Evolutionary conservation across 2,113 vertebrate genomes (phyloP).

Genomic region (Plestiodon gilberti): DNA sequence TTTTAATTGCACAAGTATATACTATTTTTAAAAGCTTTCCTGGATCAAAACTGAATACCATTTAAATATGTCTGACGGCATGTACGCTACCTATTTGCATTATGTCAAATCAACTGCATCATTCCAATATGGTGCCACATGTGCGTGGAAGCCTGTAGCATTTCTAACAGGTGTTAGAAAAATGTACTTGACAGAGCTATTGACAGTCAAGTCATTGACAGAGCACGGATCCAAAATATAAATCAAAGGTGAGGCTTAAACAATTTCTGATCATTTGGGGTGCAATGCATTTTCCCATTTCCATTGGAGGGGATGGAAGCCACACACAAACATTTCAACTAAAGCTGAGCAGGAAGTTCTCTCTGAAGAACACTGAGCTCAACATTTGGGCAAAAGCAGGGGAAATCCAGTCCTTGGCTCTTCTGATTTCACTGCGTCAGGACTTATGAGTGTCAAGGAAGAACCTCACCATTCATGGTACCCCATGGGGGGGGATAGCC

Average conservation of each 20-base stretch:
- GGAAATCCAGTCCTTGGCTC: too few relatives aligned
- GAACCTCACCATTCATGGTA: too few relatives aligned
- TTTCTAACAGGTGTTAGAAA: constrained; percentile 83
- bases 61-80: constrained; percentile 63
- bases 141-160: constrained; percentile 78
- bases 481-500: too few relatives aligned
- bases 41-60: constrained; percentile 38
- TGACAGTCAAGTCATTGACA: constrained; percentile 73
- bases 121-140: constrained; percentile 91
- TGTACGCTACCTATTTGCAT: constrained; percentile 78
- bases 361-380: too few relatives aligned
- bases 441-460: too few relatives aligned
- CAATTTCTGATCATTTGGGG: fast-evolving
- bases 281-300: background rate
- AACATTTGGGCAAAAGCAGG: too few relatives aligned
- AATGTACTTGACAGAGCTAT: constrained; percentile 67
- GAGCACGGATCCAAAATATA: constrained; percentile 53
- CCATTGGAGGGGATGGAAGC: background rate
- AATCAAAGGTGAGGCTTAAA: constrained; percentile 10
- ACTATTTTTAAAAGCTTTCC: constrained; percentile 42
- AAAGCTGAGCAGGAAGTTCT: too few relatives aligned
- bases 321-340: background rate
- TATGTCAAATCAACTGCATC: constrained; percentile 85
- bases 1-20: background rate
- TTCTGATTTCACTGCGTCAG: too few relatives aligned